A percentile compares a stretch with the other conserved stretches of the same genome.
These are phyloP conservation scores for Exephanes ischioxanthus DNA, from an alignment of 2,888 invertebrate genomes.

Conservation along the genomic window DNA sequence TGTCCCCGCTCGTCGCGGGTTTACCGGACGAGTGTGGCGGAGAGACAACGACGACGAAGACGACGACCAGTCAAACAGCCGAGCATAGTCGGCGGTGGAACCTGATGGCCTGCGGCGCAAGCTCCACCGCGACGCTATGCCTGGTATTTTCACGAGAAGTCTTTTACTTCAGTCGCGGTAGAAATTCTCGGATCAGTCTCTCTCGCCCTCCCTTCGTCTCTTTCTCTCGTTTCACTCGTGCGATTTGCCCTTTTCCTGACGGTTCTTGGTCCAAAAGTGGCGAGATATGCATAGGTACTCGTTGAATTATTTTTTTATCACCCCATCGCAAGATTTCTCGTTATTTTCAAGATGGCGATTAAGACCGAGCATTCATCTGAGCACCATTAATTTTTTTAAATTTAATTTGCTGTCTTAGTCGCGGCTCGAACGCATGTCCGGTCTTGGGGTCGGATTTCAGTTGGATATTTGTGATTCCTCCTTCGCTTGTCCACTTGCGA, in stretches of 20 bases:
- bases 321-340: neutral
- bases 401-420: neutral
- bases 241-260: constrained; percentile 63
- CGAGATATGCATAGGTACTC: neutral
- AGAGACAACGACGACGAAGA: constrained; percentile 37
- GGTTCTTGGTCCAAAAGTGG: neutral
- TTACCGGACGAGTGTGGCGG: constrained; percentile 33
- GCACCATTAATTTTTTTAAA: neutral
- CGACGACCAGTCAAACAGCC: constrained; percentile 72
- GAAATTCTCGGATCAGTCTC: constrained; percentile 81
- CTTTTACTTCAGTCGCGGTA: constrained; percentile 81
- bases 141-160: constrained; percentile 83
- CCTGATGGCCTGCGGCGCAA: constrained; percentile 69
- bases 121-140: constrained; percentile 78
- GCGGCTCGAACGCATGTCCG: neutral
- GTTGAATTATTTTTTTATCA: neutral
- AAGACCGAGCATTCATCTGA: neutral
- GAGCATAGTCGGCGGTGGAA: constrained; percentile 65
- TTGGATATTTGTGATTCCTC: too few relatives aligned
- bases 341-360: neutral
- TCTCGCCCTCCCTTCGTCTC: constrained; percentile 66
- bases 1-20: constrained; percentile 64
- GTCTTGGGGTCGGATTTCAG: too few relatives aligned
- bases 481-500: too few relatives aligned
- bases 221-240: constrained; percentile 71